Percentiles rank a stretch among this genome's conserved stretches.
Conservation (phyloP, 2,797 vertebrate species). For the Coreius guichenoti region DNA sequence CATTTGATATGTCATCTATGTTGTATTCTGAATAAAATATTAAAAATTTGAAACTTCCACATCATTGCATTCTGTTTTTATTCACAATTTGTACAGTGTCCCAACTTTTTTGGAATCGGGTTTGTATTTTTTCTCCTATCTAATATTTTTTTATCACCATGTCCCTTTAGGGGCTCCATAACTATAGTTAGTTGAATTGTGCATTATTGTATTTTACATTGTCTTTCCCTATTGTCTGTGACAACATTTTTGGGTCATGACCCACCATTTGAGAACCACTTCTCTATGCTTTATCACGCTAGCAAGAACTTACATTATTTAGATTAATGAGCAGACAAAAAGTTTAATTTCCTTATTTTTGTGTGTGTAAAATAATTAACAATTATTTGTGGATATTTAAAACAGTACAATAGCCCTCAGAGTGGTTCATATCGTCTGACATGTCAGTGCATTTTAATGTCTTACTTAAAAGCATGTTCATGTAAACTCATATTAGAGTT, state of each 20-base stretch:
- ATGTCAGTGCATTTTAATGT: background rate
- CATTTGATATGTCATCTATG: too few species aligned
- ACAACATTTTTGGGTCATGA: background rate
- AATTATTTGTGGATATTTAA: background rate
- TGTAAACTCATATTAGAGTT: background rate
- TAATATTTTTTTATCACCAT: background rate
- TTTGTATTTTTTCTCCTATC: background rate
- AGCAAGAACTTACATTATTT: background rate
- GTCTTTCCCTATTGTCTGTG: background rate
- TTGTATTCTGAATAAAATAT: too few species aligned
- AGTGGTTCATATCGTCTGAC: background rate
- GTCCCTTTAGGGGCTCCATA: background rate
- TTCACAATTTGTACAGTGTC: too few species aligned
- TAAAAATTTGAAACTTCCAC: too few species aligned
- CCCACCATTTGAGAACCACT: conserved; percentile 28
- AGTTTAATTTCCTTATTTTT: background rate
- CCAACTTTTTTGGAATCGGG: too few species aligned
- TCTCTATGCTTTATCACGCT: background rate
- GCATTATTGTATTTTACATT: background rate
- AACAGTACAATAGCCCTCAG: background rate
- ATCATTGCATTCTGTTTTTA: too few species aligned
- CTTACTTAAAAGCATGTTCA: conserved; percentile 20
- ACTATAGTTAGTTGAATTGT: background rate
- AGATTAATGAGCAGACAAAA: background rate
- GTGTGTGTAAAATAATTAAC: background rate